phyloP scores from a whole-genome alignment of 1,140 invertebrate genomes.

The Bombus pascuorum region DNA sequence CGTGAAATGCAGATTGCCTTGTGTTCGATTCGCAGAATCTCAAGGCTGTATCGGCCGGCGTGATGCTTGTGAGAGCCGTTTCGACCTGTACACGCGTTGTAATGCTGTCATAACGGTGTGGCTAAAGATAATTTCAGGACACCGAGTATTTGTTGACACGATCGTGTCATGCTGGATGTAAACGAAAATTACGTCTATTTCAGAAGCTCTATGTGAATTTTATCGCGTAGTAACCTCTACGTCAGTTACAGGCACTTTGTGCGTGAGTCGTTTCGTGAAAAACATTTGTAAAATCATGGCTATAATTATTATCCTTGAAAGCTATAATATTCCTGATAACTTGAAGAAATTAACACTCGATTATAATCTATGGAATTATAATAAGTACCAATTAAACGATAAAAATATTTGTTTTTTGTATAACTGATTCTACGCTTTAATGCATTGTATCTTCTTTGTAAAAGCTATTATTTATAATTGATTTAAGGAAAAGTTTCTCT shows the following conservation, averaged over 20 bases:
- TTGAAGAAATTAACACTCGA: not conserved
- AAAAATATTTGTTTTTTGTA: too few relatives aligned
- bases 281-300: not conserved
- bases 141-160: not conserved
- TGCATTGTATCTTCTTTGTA: too few relatives aligned
- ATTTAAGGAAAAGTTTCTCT: too few relatives aligned
- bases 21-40: slow-evolving; percentile 76
- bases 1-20: slow-evolving; percentile 77
- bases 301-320: not conserved
- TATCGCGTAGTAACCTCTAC: not conserved
- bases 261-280: not conserved
- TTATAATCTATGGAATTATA: too few relatives aligned
- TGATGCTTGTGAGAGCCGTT: slow-evolving; percentile 47
- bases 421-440: too few relatives aligned
- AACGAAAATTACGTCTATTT: not conserved
- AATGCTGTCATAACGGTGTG: slow-evolving; percentile 31
- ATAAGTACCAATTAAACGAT: too few relatives aligned
- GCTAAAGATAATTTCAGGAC: not conserved
- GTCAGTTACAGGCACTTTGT: not conserved
- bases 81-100: slow-evolving; percentile 47
- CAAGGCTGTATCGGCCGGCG: slow-evolving; percentile 64
- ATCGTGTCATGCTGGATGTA: not conserved
- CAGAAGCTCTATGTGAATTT: not conserved
- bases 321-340: not conserved
- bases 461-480: too few relatives aligned